Evolutionary conservation across 2,113 vertebrate species (phyloP).

Genomic region (Myodes glareolus): DNA sequence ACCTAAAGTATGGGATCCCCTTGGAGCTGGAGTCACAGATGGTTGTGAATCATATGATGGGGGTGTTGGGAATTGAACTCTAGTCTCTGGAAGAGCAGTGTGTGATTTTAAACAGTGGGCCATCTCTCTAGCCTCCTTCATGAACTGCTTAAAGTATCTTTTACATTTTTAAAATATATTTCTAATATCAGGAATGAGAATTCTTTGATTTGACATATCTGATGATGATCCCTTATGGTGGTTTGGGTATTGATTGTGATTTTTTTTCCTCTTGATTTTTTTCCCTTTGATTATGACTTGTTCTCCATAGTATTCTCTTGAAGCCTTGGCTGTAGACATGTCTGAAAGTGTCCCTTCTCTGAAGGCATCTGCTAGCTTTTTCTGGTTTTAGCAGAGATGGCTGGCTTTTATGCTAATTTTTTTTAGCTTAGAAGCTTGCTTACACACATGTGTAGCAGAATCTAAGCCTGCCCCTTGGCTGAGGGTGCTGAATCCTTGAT

Average conservation of each 20-base stretch:
- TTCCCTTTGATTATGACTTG: not conserved
- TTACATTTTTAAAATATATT: not conserved
- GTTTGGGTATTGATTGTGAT: not conserved
- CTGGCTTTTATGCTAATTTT: not conserved
- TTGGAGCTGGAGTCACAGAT: not conserved
- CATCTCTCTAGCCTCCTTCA: not conserved
- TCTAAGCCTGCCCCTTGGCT: not conserved
- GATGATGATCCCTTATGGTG: not conserved
- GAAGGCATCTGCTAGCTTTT: not conserved
- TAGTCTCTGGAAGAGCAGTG: not conserved
- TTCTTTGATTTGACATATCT: not conserved
- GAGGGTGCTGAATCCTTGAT: not conserved
- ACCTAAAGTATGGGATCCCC: not conserved
- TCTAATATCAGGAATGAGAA: not conserved
- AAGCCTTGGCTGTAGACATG: not conserved
- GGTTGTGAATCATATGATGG: not conserved
- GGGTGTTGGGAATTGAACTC: not conserved
- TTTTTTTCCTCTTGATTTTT: not conserved
- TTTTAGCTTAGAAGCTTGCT: not conserved
- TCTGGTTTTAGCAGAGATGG: not conserved
- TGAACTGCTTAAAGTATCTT: not conserved
- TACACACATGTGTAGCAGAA: not conserved
- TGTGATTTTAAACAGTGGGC: not conserved
- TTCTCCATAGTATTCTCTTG: not conserved
- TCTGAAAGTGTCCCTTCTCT: not conserved